Conservation (phyloP, 1,140 invertebrate genomes). For the Sesamia nonagrioides region DNA sequence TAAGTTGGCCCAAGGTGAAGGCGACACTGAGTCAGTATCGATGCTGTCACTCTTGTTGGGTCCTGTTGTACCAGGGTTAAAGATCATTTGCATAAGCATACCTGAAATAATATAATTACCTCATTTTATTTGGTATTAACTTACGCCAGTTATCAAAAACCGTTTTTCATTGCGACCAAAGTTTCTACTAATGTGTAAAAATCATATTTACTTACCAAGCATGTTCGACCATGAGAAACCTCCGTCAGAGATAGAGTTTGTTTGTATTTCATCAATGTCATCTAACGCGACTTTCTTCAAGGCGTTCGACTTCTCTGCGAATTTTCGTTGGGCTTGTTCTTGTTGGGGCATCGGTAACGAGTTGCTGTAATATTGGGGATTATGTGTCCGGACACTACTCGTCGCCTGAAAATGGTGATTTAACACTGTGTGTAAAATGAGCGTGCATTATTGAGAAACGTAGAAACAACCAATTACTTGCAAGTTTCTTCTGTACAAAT, state of each 20-base stretch:
- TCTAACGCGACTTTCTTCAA: slow-evolving; percentile 95
- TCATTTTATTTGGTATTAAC: slow-evolving; percentile 1
- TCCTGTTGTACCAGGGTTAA: slow-evolving; percentile 89
- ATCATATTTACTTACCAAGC: slow-evolving; percentile 87
- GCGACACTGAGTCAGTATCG: slow-evolving; percentile 89
- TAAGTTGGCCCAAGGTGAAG: slow-evolving; percentile 95
- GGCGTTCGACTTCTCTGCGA: slow-evolving; percentile 95
- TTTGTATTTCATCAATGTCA: slow-evolving; percentile 93
- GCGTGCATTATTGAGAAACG: neutral
- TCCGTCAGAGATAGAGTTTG: slow-evolving; percentile 92
- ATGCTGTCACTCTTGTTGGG: slow-evolving; percentile 94
- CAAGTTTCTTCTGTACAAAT: neutral
- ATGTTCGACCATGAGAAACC: slow-evolving; percentile 96
- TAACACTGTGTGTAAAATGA: neutral
- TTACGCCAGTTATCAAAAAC: neutral
- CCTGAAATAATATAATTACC: slow-evolving; percentile 73
- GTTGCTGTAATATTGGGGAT: slow-evolving; percentile 87
- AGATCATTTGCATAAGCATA: slow-evolving; percentile 95
- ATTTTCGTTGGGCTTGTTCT: slow-evolving; percentile 90
- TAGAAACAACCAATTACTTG: too few relatives aligned
- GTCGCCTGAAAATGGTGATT: slow-evolving; percentile 74
- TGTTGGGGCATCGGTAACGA: slow-evolving; percentile 68
- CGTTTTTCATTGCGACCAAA: neutral
- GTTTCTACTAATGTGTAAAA: neutral
- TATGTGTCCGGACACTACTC: slow-evolving; percentile 83